Conservation (phyloP, 64 coral and sea anemone genomes). For the Astreopora myriophthalma region DNA sequence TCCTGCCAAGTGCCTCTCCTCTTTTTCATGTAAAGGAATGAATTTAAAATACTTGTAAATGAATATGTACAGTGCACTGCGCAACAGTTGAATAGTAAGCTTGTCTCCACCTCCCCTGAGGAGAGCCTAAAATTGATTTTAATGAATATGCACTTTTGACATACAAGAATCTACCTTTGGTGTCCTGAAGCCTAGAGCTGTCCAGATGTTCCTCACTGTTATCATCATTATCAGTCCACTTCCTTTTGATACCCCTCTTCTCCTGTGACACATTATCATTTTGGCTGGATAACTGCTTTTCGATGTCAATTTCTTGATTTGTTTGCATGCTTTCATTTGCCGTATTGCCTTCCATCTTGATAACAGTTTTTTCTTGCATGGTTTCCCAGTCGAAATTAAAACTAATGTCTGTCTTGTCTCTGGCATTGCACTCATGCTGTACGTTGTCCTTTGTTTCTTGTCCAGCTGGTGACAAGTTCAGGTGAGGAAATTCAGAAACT, state of each 20-base stretch:
- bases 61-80: too few species aligned
- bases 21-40: neutral
- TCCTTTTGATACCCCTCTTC: conserved; percentile 10
- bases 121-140: too few species aligned
- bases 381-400: neutral
- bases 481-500: neutral
- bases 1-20: neutral
- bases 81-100: too few species aligned
- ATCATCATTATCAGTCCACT: neutral
- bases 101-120: too few species aligned
- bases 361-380: neutral
- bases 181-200: neutral
- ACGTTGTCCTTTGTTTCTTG: neutral
- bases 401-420: neutral
- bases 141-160: too few species aligned
- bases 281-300: neutral
- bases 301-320: neutral
- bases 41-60: neutral
- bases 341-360: neutral
- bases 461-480: neutral
- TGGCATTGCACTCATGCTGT: neutral
- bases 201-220: neutral
- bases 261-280: neutral
- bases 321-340: neutral
- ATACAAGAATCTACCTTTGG: neutral